Evolutionary conservation across 2,113 vertebrate genomes (phyloP).

Genomic region (Laticauda colubrina): DNA sequence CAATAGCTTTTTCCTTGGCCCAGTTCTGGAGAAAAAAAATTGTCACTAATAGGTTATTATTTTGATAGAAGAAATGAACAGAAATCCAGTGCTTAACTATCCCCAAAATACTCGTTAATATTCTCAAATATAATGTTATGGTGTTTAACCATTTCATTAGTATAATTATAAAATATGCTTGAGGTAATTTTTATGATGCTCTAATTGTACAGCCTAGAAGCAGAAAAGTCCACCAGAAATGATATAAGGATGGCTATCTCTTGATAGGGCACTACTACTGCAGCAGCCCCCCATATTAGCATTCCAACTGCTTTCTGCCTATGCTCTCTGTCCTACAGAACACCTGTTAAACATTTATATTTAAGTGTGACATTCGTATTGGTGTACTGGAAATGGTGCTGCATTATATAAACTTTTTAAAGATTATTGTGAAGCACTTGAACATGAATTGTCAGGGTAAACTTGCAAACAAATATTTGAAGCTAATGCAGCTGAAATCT

Average conservation of each 20-base stretch:
- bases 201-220: background rate
- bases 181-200: background rate
- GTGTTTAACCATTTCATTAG: background rate
- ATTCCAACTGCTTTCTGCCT: background rate
- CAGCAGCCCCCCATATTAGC: background rate
- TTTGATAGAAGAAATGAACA: slow-evolving; percentile 20
- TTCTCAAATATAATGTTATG: background rate
- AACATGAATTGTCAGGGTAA: background rate
- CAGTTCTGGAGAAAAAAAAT: slow-evolving; percentile 76
- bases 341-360: background rate
- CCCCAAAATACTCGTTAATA: background rate
- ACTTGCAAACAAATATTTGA: background rate
- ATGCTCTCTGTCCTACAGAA: background rate
- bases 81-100: background rate
- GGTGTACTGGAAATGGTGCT: background rate
- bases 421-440: no score
- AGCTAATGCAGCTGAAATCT: background rate
- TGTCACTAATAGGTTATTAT: background rate
- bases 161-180: background rate
- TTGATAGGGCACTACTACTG: background rate
- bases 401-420: background rate
- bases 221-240: background rate
- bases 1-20: slow-evolving; percentile 94
- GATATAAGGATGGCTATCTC: background rate
- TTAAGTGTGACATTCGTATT: background rate